Percentiles rank a stretch among this genome's conserved stretches.
Evolutionary conservation across 2,888 invertebrate species (phyloP).

Genomic region (Epinotia nisella): DNA sequence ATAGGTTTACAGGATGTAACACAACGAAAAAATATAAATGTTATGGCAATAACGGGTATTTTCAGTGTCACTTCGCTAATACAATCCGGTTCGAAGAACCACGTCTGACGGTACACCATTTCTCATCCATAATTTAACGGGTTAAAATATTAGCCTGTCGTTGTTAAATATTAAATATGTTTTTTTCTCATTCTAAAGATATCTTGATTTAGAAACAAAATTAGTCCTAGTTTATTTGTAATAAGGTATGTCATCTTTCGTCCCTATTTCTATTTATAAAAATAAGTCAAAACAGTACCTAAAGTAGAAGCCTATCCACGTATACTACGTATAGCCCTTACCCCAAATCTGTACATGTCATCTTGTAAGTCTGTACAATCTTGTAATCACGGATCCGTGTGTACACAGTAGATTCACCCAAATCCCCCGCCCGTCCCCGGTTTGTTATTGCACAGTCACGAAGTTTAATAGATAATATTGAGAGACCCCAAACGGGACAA

Average conservation of each 20-base stretch:
- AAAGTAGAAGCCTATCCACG: background rate
- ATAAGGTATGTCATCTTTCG: background rate
- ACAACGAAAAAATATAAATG: background rate
- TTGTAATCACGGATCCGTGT: constrained; percentile 23
- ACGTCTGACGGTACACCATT: background rate
- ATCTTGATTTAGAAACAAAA: background rate
- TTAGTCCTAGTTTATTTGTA: background rate
- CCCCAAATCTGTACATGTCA: constrained; percentile 19
- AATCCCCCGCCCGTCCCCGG: background rate
- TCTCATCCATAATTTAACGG: background rate
- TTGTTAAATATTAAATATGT: too few species aligned
- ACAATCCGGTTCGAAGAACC: background rate
- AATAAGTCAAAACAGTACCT: background rate
- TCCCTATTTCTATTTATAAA: background rate
- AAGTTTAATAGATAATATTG: constrained; percentile 57
- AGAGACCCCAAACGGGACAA: constrained; percentile 49
- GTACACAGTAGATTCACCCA: constrained; percentile 27
- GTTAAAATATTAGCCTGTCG: background rate
- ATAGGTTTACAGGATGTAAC: background rate
- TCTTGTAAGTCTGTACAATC: constrained; percentile 22
- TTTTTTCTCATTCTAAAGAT: background rate
- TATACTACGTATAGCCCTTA: background rate
- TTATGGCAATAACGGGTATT: too few species aligned
- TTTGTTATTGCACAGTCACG: constrained; percentile 55
- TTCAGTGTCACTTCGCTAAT: background rate